A percentile compares a stretch with the other conserved stretches of the same genome.
Conservation (phyloP, 2,113 vertebrate species). For the Phyllostomus discolor region DNA sequence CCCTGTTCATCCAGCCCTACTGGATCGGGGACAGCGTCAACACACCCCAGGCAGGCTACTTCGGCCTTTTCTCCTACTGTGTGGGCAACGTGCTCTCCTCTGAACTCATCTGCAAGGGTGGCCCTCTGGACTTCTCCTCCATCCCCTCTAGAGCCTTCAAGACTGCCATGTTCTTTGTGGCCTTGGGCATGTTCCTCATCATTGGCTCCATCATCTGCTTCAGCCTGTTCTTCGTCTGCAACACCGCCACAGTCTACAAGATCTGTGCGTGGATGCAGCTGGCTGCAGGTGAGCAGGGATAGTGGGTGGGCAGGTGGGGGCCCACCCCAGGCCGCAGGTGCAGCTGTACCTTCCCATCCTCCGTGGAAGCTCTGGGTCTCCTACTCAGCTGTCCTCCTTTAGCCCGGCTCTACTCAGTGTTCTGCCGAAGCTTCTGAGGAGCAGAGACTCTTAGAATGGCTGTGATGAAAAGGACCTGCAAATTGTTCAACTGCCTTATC, state of each 20-base stretch:
- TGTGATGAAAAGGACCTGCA: not conserved
- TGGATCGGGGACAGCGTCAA: slow-evolving; percentile 98
- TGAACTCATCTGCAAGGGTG: slow-evolving; percentile 96
- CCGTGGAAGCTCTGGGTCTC: not conserved
- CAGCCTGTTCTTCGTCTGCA: slow-evolving; percentile 98
- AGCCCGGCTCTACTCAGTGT: not conserved
- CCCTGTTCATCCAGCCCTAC: slow-evolving; percentile 98
- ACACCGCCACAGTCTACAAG: slow-evolving; percentile 96
- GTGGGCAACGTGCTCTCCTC: slow-evolving; percentile 96
- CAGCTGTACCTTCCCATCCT: not conserved
- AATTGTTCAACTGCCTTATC: not conserved
- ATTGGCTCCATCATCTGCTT: slow-evolving; percentile 95
- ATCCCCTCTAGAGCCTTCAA: slow-evolving; percentile 98
- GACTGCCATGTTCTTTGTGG: slow-evolving; percentile 98
- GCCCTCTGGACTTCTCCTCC: slow-evolving; percentile 94
- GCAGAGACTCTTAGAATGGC: not conserved
- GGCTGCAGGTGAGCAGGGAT: slow-evolving; percentile 88
- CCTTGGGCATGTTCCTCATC: slow-evolving; percentile 93
- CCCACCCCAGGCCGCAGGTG: not conserved
- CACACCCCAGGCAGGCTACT: slow-evolving; percentile 97
- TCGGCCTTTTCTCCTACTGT: slow-evolving; percentile 97
- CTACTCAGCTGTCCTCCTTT: not conserved
- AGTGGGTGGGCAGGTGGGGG: accelerated
- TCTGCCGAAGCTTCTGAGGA: not conserved
- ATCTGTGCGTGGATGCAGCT: slow-evolving; percentile 99